Base-by-base conservation (phyloP, 2,888 invertebrate species). In the Dilophus febrilis region DNA sequence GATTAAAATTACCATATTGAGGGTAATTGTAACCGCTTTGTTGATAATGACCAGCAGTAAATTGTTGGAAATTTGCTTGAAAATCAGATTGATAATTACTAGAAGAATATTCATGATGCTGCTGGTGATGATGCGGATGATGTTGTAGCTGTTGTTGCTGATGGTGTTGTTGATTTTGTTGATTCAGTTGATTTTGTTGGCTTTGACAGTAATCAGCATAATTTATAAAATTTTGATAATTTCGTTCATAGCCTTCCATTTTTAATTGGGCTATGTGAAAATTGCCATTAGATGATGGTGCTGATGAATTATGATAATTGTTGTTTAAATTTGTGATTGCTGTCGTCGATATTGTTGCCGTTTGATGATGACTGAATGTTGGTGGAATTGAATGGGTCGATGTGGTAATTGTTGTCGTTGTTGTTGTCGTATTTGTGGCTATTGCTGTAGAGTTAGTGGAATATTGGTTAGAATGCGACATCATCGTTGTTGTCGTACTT, bases 211-310 rank as follows among this genome's bases (percentile, higher is more conserved):
- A 62, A 46, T 63, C 63, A 6, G 62, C 63, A 40, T 63, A 63
- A 37, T 62, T 62, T 30, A 63, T 62, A 40, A 63, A 63, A 44
- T 63, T 63, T 48, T 63, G 62, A 45, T 63, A 63, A 49, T 63
- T 63, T 2, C 61, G 56, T 44, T 63, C 62, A 40, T 62, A 62
- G 17, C 62, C 62, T 47, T 63, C 62, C 57, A 61, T 60, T 49
- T 61, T 62, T 29, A 57, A 59, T 19, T 53, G 55, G 1, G 58
- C 58, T 48, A 59, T 45, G 1, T 61, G 52, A 1, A 60, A 37
- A 19, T 12, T 42, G 19, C 14, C 30, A n/a, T n/a, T n/a, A 33
- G 29, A 35, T 33, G 22, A 32, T 38, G 3, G 38, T 17, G 11
- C 35, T 38, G 31, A 38, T 26, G 18, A 17, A 4, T 4, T 6